Evolutionary conservation across 2,113 vertebrate species (phyloP).

Genomic region (Gracilinanus agilis): DNA sequence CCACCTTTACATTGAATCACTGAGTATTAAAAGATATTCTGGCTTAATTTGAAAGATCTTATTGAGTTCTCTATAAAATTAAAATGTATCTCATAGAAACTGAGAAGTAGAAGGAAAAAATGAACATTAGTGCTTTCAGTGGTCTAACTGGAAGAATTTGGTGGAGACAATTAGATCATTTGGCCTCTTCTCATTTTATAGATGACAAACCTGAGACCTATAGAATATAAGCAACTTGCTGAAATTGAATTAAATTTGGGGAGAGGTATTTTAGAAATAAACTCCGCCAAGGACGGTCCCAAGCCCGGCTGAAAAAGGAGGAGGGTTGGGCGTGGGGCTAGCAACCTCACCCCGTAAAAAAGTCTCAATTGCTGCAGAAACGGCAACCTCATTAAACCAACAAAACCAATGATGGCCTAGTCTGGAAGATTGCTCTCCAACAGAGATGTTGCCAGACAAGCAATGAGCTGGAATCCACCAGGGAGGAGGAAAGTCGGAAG

Average conservation of each 20-base stretch:
- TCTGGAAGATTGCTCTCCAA: no score
- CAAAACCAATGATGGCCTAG: no score
- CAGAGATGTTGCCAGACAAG: no score
- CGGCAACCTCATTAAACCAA: no score
- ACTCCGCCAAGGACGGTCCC: no score
- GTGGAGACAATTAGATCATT: background rate
- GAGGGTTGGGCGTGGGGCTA: no score
- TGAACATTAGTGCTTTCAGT: background rate
- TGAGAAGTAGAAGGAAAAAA: conserved; percentile 20
- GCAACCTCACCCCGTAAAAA: no score
- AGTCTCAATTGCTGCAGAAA: no score
- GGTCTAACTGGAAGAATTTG: background rate
- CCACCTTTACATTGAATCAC: background rate
- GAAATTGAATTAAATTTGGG: conserved; percentile 1
- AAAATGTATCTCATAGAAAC: conserved; percentile 21
- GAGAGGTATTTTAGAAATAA: background rate
- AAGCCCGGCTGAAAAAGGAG: no score
- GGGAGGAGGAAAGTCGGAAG: no score
- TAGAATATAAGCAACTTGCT: background rate
- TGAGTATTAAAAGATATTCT: background rate
- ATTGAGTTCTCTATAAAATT: background rate
- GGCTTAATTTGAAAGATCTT: background rate
- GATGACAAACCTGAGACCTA: background rate
- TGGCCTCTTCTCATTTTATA: background rate
- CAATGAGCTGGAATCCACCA: no score